phyloP scores from a whole-genome alignment of 2,113 vertebrate genomes.

The Petromus typicus region DNA sequence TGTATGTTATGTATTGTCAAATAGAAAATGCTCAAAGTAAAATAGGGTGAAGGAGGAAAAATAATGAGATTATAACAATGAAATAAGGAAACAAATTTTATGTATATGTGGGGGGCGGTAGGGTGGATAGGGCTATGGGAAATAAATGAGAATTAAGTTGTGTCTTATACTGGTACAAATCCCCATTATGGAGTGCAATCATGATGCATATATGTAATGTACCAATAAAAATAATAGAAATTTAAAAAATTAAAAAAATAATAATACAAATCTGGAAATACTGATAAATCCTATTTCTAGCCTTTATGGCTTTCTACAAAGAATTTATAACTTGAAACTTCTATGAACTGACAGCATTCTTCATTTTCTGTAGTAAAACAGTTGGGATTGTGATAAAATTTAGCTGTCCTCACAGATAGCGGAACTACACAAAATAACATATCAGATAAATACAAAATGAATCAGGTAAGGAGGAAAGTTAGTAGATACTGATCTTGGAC shows the following conservation, averaged over 20 bases:
- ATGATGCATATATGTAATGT: too few relatives aligned
- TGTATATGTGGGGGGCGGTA: too few relatives aligned
- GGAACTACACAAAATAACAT: background rate
- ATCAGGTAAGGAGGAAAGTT: background rate
- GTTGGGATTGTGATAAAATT: background rate
- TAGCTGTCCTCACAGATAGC: background rate
- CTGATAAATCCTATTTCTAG: background rate
- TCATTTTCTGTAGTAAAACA: background rate
- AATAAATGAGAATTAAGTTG: too few relatives aligned
- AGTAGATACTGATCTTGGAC: background rate
- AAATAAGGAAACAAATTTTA: too few relatives aligned
- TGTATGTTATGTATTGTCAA: too few relatives aligned
- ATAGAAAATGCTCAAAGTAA: too few relatives aligned
- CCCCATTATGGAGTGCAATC: too few relatives aligned
- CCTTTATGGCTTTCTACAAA: background rate
- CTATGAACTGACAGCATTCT: background rate
- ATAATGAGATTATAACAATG: too few relatives aligned
- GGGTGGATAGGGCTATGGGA: too few relatives aligned
- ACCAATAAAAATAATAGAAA: too few relatives aligned
- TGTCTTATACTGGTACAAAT: too few relatives aligned
- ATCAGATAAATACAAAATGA: background rate
- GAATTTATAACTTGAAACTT: background rate
- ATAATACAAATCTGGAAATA: background rate
- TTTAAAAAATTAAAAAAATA: slow-evolving; percentile 16
- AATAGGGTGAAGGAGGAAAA: too few relatives aligned